phyloP scores from a whole-genome alignment of 2,797 vertebrate genomes.

The Lerista edwardsae region DNA sequence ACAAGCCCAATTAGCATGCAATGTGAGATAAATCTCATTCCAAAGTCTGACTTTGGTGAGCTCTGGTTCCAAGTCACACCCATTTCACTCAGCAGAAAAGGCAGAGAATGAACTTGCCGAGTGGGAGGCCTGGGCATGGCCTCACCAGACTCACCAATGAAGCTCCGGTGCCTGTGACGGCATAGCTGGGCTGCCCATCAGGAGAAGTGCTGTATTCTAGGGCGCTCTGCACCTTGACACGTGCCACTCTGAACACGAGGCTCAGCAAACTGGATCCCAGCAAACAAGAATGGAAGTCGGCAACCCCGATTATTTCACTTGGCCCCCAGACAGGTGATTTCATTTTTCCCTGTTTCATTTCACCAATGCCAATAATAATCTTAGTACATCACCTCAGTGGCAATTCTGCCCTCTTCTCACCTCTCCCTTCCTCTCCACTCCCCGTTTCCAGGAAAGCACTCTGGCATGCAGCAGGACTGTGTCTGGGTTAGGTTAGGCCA shows the following conservation, averaged over 20 bases:
- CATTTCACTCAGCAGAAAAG: not conserved
- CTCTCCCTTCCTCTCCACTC: not conserved
- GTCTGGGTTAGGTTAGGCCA: not conserved
- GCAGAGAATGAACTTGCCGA: not conserved
- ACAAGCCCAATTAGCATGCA: too few relatives aligned
- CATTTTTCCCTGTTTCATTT: not conserved
- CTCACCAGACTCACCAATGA: not conserved
- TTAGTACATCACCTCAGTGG: not conserved
- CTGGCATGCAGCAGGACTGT: not conserved
- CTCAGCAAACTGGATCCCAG: not conserved
- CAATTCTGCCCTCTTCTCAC: not conserved
- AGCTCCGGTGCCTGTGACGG: not conserved
- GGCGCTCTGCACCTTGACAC: not conserved
- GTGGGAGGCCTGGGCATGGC: not conserved
- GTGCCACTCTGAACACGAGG: not conserved
- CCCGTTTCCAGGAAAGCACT: not conserved
- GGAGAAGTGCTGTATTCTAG: not conserved
- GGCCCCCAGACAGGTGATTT: not conserved
- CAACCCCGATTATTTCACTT: not conserved
- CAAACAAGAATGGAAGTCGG: not conserved
- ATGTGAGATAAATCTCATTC: not conserved
- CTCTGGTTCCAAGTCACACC: not conserved
- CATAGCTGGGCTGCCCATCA: not conserved
- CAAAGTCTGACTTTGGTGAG: not conserved
- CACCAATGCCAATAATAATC: not conserved